Percentiles rank a stretch among this genome's conserved stretches.
phyloP scores from a whole-genome alignment of 1,140 invertebrate species.

The Aphelenchoides besseyi region DNA sequence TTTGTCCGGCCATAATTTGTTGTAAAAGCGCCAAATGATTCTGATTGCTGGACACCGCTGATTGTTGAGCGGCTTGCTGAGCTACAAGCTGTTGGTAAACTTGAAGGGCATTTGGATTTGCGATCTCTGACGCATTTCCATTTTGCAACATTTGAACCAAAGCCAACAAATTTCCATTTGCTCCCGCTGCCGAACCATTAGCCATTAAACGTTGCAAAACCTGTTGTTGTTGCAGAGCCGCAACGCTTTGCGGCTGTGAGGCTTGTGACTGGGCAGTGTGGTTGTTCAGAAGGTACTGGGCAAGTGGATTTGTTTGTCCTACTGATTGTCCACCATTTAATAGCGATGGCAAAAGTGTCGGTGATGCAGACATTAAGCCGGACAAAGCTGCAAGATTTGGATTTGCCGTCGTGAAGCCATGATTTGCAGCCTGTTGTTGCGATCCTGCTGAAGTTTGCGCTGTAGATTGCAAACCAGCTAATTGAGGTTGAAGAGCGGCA shows the following conservation, averaged over 20 bases:
- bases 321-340: conserved; percentile 4
- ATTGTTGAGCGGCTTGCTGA: conserved; percentile 27
- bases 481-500: conserved; percentile 23
- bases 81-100: conserved; percentile 26
- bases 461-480: conserved; percentile 8
- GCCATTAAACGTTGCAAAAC: background rate
- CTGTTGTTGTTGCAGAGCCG: background rate
- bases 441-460: conserved; percentile 21
- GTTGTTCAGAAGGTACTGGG: background rate
- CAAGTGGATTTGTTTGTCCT: background rate
- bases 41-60: background rate
- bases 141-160: background rate
- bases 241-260: background rate
- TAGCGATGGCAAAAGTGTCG: conserved; percentile 11
- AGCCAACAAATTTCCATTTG: background rate
- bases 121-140: background rate
- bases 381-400: background rate
- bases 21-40: background rate
- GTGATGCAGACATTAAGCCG: background rate
- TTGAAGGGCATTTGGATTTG: background rate
- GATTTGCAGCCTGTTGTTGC: too few relatives aligned
- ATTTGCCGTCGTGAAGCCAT: background rate
- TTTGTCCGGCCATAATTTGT: background rate
- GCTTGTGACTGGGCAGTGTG: background rate
- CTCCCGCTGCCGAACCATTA: background rate